Evolutionary conservation across 2,113 vertebrate species (phyloP).

Genomic region (Tamias sibiricus): DNA sequence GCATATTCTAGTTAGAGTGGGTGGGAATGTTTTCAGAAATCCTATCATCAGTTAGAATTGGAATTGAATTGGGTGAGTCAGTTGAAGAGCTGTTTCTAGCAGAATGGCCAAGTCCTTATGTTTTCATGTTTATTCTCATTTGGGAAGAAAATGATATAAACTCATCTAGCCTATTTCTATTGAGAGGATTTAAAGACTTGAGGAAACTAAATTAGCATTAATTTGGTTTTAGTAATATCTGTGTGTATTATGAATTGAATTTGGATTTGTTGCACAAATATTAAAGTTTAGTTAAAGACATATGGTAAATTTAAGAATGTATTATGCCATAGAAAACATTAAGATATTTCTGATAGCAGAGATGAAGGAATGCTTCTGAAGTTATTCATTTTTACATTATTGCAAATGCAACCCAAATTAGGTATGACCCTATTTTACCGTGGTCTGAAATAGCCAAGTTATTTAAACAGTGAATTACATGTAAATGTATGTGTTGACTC

Average conservation of each 20-base stretch:
- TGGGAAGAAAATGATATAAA: slow-evolving; percentile 1
- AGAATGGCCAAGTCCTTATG: not conserved
- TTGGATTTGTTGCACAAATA: slow-evolving; percentile 61
- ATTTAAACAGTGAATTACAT: not conserved
- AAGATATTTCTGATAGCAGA: not conserved
- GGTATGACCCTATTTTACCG: not conserved
- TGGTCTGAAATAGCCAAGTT: not conserved
- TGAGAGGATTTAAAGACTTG: not conserved
- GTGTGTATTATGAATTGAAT: not conserved
- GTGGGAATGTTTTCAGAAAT: slow-evolving; percentile 28
- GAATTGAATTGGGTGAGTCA: not conserved
- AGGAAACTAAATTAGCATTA: slow-evolving; percentile 40
- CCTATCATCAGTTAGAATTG: not conserved
- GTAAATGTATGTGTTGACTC: not conserved
- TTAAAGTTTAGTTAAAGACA: slow-evolving; percentile 18
- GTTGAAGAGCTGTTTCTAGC: not conserved
- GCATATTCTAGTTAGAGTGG: not conserved
- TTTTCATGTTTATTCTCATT: slow-evolving; percentile 53
- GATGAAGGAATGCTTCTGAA: not conserved
- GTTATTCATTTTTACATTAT: not conserved
- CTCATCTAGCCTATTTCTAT: not conserved
- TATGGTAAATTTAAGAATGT: not conserved
- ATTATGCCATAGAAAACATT: not conserved
- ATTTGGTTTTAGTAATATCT: slow-evolving; percentile 28
- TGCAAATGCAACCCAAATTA: not conserved